These are phyloP conservation scores for Lepidurus apus DNA, from an alignment of 1,140 invertebrate genomes.

Conservation along the genomic window DNA sequence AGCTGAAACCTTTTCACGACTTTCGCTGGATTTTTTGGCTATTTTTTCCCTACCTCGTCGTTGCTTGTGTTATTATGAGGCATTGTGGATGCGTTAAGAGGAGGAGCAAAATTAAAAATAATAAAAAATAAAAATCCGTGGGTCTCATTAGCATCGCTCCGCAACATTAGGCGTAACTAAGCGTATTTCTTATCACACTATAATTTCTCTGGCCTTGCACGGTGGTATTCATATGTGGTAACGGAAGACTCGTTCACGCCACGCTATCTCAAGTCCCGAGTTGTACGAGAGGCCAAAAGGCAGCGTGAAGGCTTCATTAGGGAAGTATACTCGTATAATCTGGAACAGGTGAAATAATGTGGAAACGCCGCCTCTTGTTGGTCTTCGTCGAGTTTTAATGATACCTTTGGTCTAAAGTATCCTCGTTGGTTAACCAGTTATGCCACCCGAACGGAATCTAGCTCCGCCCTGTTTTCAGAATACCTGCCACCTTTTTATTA, in stretches of 20 bases:
- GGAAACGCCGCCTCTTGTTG: neutral
- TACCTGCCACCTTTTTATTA: slow-evolving; percentile 10
- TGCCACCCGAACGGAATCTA: slow-evolving; percentile 1
- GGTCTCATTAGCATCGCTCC: slow-evolving; percentile 16
- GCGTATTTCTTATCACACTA: neutral
- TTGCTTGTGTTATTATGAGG: too few species aligned
- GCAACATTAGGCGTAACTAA: slow-evolving; percentile 3
- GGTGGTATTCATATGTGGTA: neutral
- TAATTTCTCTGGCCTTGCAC: neutral
- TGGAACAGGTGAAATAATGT: too few species aligned
- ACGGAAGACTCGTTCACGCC: too few species aligned
- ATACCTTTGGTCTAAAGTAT: slow-evolving; percentile 19
- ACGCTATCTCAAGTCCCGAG: too few species aligned
- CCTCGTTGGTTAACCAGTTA: slow-evolving; percentile 19
- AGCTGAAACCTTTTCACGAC: neutral
- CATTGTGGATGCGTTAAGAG: too few species aligned
- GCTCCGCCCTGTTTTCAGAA: neutral
- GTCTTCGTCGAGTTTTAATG: neutral
- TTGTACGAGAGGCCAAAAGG: too few species aligned
- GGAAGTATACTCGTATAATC: too few species aligned
- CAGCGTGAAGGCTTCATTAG: too few species aligned
- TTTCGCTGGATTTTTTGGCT: neutral
- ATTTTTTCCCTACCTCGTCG: too few species aligned
- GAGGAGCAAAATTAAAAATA: too few species aligned
- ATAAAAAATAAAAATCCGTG: neutral